Evolutionary conservation across 1,140 invertebrate species (phyloP).

Genomic region (Drosophila repleta): DNA sequence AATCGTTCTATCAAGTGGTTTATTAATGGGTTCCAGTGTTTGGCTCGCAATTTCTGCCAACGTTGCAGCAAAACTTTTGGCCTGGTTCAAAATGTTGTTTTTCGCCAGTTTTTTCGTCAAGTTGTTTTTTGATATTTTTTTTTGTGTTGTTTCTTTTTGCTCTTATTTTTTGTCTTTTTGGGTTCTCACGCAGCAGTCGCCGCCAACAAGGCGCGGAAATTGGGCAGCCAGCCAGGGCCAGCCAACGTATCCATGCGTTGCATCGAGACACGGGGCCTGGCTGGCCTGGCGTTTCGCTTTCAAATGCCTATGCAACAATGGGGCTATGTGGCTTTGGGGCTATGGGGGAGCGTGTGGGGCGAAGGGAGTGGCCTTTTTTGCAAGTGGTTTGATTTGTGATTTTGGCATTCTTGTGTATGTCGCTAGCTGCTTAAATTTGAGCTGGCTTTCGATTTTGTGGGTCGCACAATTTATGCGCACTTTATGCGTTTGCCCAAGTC

Average conservation of each 20-base stretch:
- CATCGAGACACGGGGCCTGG: slow-evolving; percentile 10
- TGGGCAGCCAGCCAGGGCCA: slow-evolving; percentile 52
- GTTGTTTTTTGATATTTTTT: slow-evolving; percentile 9
- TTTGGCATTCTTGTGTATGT: slow-evolving; percentile 38
- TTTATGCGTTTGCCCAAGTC: slow-evolving; percentile 48
- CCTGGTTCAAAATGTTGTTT: slow-evolving; percentile 23
- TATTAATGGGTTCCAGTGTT: slow-evolving; percentile 52
- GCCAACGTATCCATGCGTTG: slow-evolving; percentile 27
- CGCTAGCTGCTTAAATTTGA: slow-evolving; percentile 33
- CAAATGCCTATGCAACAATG: slow-evolving; percentile 44
- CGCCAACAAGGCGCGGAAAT: slow-evolving; percentile 73
- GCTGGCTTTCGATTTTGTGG: slow-evolving; percentile 51
- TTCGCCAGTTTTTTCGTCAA: slow-evolving; percentile 31
- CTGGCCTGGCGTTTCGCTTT: slow-evolving; percentile 39
- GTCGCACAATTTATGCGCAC: slow-evolving; percentile 61
- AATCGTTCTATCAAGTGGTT: slow-evolving; percentile 51
- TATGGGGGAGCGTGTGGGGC: background rate
- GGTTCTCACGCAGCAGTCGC: slow-evolving; percentile 69
- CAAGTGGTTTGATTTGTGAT: slow-evolving; percentile 61
- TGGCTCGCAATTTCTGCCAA: slow-evolving; percentile 34
- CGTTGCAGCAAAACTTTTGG: slow-evolving; percentile 28
- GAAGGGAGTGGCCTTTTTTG: slow-evolving; percentile 18
- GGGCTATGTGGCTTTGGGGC: background rate
- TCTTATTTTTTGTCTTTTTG: slow-evolving; percentile 28
- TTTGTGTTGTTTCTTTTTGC: background rate